Base-by-base conservation (phyloP, 2,113 vertebrate species). In the Spea multiplicata region DNA sequence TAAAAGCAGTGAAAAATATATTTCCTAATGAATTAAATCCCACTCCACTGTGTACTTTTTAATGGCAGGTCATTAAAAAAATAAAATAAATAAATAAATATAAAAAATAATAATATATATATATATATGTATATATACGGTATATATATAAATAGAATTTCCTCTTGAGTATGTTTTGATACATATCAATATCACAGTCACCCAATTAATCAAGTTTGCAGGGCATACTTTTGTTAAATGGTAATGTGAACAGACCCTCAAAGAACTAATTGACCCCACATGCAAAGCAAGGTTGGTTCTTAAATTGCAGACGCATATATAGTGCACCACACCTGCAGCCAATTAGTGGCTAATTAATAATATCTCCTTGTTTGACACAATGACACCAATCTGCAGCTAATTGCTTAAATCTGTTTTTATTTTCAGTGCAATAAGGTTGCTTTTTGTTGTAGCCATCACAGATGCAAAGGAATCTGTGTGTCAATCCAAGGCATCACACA, bases 401-500 rank as follows among this genome's bases (percentile, higher is more conserved):
- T 76, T 48, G 52, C 44, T 68, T 52, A 48, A 68, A 68, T 57
- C 13, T 59, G 49, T 76, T 69, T 69, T n/a, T 14, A 46, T 44
- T 67, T 67, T 14, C 44, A 12, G 14, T 10, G 57, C 57, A 61
- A 61, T 14, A 14, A n/a, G 57, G 57, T 13, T 64, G 3, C 5
- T 64, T 16, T 16, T 64, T 64, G n/a, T 64, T 4, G 61, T 12
- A 64, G 5, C 1, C 2, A 64, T 48, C 53, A 44, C 9, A 7
- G 44, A 76, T 76, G 74, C 50, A 66, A 66, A 75, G 17, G 73
- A 74, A 74, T 74, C 46, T 50, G 9, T 8, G 61, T 74, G 48
- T 17, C 48, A 8, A 62, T 13, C 1, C 55, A 59, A 49, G 48
- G 74, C 17, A 44, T 49, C 64, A 55, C 14, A 66, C 30, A 30